These are phyloP conservation scores for Lepidonotus clava DNA, from an alignment of 2,888 invertebrate genomes.

Conservation along the genomic window DNA sequence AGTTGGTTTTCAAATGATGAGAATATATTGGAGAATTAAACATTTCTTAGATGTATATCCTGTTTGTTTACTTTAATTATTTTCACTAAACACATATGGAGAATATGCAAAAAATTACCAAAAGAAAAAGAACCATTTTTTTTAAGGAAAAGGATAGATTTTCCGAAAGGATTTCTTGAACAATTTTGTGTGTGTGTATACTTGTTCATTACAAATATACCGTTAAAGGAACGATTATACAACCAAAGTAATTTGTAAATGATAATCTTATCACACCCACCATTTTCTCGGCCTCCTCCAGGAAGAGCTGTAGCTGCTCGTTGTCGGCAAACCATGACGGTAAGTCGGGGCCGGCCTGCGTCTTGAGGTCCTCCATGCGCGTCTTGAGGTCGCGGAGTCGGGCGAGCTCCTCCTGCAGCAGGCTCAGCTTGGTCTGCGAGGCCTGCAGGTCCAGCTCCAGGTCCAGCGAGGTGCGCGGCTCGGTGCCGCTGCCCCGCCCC, in stretches of 20 bases:
- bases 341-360: constrained; percentile 87
- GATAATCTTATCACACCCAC: constrained; percentile 68
- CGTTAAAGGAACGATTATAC: neutral
- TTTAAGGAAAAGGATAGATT: too few species aligned
- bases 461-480: constrained; percentile 90
- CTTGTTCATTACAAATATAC: neutral
- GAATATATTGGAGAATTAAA: too few species aligned
- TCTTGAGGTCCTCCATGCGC: constrained; percentile 89
- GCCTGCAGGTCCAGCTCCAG: constrained; percentile 95
- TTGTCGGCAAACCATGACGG: constrained; percentile 94
- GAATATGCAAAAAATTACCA: too few species aligned
- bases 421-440: constrained; percentile 91
- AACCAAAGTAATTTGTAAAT: neutral
- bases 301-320: constrained; percentile 87
- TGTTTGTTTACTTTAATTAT: too few species aligned
- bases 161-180: too few species aligned
- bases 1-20: too few species aligned
- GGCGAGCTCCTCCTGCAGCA: constrained; percentile 91
- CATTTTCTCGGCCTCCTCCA: constrained; percentile 78
- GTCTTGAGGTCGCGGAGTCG: constrained; percentile 90
- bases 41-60: too few species aligned
- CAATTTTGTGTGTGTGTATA: too few species aligned
- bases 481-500: neutral
- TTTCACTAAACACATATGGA: too few species aligned
- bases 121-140: too few species aligned